Conservation (phyloP, 92 coral and sea anemone genomes). For the Epizoanthus scotinus region DNA sequence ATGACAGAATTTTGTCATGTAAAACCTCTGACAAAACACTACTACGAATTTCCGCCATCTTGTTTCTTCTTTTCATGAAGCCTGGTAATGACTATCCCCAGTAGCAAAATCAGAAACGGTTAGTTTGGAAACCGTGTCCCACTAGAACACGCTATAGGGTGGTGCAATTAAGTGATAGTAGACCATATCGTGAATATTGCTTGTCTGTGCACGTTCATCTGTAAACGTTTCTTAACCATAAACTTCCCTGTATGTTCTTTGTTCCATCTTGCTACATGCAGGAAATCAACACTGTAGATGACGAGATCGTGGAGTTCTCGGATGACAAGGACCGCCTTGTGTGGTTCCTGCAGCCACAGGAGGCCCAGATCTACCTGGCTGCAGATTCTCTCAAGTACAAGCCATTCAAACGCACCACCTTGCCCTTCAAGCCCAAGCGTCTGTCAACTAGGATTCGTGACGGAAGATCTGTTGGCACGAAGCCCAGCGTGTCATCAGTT, state of each 20-base stretch:
- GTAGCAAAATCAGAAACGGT: too few relatives aligned
- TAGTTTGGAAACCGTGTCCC: too few relatives aligned
- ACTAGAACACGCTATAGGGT: too few relatives aligned
- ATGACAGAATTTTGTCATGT: too few relatives aligned
- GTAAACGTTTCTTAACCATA: too few relatives aligned
- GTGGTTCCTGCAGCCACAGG: slow-evolving; percentile 84
- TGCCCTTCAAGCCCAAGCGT: slow-evolving; percentile 27
- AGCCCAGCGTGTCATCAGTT: slow-evolving; percentile 17
- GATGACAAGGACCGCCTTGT: slow-evolving; percentile 62
- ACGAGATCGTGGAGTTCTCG: slow-evolving; percentile 64
- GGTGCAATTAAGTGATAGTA: too few relatives aligned
- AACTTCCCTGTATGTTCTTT: background rate
- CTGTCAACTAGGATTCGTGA: slow-evolving; percentile 15
- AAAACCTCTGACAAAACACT: too few relatives aligned
- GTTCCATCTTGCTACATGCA: background rate
- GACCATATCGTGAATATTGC: background rate
- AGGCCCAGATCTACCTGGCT: slow-evolving; percentile 77
- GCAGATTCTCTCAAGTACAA: slow-evolving; percentile 64
- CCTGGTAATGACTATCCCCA: too few relatives aligned
- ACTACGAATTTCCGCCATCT: too few relatives aligned
- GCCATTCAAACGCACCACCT: slow-evolving; percentile 42
- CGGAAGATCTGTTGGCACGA: background rate
- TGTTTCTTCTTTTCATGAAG: too few relatives aligned
- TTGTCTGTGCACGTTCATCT: background rate
- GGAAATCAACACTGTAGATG: slow-evolving; percentile 74